Base-by-base conservation (phyloP, 2,797 vertebrate genomes). In the Gouania willdenowi region DNA sequence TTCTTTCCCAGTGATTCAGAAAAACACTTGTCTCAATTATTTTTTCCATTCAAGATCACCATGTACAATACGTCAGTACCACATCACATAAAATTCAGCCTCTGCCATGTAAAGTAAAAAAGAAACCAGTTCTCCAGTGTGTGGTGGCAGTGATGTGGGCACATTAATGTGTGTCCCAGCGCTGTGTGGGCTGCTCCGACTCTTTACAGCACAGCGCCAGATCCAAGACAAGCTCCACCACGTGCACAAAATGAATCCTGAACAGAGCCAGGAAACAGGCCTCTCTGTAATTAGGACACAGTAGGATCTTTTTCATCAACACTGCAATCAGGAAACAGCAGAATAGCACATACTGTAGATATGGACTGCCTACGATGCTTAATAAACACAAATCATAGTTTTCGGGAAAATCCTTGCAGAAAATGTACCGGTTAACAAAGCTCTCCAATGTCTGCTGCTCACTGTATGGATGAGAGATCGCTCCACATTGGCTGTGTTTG, bases 401-500 rank as follows among this genome's bases (percentile, higher is more conserved):
- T n/a, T n/a, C n/a, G n/a, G n/a, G n/a, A n/a, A n/a, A n/a, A n/a
- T n/a, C n/a, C n/a, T n/a, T n/a, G n/a, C n/a, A n/a, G n/a, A n/a
- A n/a, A n/a, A n/a, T n/a, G 13, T 14, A 13, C 13, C 13, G 13
- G 14, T 13, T 14, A 2, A 13, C 14, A 14, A 66, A 45, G 16
- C 41, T 39, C 57, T 49, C 41, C 32, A 20, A 1, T 53, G 45
- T 47, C 54, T 11, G 24, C 46, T 41, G 36, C 43, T 30, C 1
- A 1, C 34, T n/a, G 11, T 2, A 24, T 9, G 42, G 52, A 5
- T 53, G 62, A 66, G 23, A 46, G 55, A 52, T 41, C 63, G n/a
- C n/a, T 55, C n/a, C 31, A 42, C 42, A 46, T 60, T 27, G 4
- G 45, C 57, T 40, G n/a, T 68, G 62, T 71, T 73, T 63, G 65